Percentiles rank a stretch among this genome's conserved stretches.
These are phyloP conservation scores for Poecilia latipinna DNA, from an alignment of 2,113 vertebrate genomes.

Conservation along the genomic window DNA sequence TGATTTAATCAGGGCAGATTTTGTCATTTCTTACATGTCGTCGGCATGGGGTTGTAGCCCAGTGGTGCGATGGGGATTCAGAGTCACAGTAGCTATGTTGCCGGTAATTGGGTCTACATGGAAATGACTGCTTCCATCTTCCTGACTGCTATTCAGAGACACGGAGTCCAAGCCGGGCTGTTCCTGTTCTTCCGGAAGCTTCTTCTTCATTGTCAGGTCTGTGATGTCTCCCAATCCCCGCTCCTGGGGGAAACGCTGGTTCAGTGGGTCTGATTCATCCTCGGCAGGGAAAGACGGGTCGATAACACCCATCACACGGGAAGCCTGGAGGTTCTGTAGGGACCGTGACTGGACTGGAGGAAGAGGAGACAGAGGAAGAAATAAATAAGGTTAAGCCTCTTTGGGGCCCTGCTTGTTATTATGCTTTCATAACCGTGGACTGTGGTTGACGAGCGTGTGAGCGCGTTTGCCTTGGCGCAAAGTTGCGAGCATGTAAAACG, in stretches of 20 bases:
- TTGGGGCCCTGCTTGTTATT: slow-evolving; percentile 5
- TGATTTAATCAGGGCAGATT: slow-evolving; percentile 6
- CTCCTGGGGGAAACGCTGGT: slow-evolving; percentile 51
- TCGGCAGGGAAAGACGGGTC: slow-evolving; percentile 51
- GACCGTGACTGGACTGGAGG: slow-evolving; percentile 92
- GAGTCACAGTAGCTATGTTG: slow-evolving; percentile 67
- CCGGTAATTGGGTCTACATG: slow-evolving; percentile 68
- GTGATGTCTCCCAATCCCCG: slow-evolving; percentile 56
- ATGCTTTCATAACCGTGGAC: not conserved
- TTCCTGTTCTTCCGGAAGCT: slow-evolving; percentile 61
- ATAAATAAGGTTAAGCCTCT: slow-evolving; percentile 11
- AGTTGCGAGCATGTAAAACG: not conserved
- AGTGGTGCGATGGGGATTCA: slow-evolving; percentile 59
- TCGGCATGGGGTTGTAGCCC: slow-evolving; percentile 74
- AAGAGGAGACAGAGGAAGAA: slow-evolving; percentile 7
- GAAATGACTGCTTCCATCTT: slow-evolving; percentile 58
- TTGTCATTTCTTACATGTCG: slow-evolving; percentile 72
- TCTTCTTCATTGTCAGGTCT: slow-evolving; percentile 70
- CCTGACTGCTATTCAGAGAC: slow-evolving; percentile 61
- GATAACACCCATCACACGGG: slow-evolving; percentile 75
- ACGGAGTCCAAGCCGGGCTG: slow-evolving; percentile 34
- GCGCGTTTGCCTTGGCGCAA: not conserved
- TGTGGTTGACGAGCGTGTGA: not conserved
- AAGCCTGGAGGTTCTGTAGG: slow-evolving; percentile 86
- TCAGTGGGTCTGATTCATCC: slow-evolving; percentile 53